Evolutionary conservation across 2,797 vertebrate species (phyloP).

Genomic region (Microcaecilia unicolor): DNA sequence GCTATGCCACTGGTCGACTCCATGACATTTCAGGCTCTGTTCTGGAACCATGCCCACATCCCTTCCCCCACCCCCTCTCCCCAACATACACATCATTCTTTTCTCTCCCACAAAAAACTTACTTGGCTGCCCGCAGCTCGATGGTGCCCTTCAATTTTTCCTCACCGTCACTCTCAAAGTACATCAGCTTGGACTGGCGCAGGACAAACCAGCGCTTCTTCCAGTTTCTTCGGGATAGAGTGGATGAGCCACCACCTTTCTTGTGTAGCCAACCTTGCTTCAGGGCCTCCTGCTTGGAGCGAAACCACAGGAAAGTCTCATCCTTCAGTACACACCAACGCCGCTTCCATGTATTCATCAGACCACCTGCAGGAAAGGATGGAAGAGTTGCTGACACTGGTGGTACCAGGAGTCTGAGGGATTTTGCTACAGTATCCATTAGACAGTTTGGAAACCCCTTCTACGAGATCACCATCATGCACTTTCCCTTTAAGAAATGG

Average conservation of each 20-base stretch:
- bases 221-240: constrained; percentile 91
- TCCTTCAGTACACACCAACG: constrained; percentile 96
- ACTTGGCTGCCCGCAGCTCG: constrained; percentile 82
- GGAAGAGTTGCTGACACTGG: too few species aligned
- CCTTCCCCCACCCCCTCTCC: too few species aligned
- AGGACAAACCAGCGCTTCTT: constrained; percentile 95
- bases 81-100: too few species aligned
- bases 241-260: constrained; percentile 91
- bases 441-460: too few species aligned
- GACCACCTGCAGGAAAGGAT: constrained; percentile 63
- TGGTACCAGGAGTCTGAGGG: too few species aligned
- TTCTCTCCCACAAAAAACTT: constrained; percentile 25
- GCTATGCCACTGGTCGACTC: too few species aligned
- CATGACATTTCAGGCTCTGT: too few species aligned
- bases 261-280: constrained; percentile 96
- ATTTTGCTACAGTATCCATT: too few species aligned
- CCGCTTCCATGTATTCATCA: constrained; percentile 91
- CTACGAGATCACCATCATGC: too few species aligned
- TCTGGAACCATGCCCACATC: too few species aligned
- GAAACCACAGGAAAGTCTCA: constrained; percentile 95
- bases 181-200: constrained; percentile 86
- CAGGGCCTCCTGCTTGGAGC: constrained; percentile 92
- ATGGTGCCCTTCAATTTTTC: constrained; percentile 87
- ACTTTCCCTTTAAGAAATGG: too few species aligned
- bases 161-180: constrained; percentile 91